phyloP scores from a whole-genome alignment of 2,797 vertebrate species.

The Pseudochromis fuscus region DNA sequence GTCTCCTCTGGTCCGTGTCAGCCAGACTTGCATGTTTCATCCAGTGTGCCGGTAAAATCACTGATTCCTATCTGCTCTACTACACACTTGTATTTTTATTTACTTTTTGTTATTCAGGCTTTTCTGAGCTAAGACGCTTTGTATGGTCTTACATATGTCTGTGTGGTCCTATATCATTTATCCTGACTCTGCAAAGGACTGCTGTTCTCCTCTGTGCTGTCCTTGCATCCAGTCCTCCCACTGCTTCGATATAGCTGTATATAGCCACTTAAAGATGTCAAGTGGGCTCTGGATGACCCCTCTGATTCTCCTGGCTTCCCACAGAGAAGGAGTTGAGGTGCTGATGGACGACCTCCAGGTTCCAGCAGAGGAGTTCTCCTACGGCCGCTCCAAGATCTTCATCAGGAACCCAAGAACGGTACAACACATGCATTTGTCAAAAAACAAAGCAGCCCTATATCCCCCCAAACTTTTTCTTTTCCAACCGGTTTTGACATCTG shows the following conservation, averaged over 20 bases:
- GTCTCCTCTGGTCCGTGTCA: constrained; percentile 38
- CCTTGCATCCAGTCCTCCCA: not conserved
- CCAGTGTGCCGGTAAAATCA: constrained; percentile 38
- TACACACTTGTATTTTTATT: constrained; percentile 33
- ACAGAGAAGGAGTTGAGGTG: constrained; percentile 94
- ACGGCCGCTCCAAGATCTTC: constrained; percentile 98
- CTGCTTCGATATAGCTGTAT: constrained; percentile 3
- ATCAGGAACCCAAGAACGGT: constrained; percentile 99
- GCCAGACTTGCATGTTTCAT: constrained; percentile 45
- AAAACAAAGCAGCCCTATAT: not conserved
- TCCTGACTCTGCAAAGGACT: not conserved
- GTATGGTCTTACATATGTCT: constrained; percentile 31
- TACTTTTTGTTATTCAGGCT: constrained; percentile 35
- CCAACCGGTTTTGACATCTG: constrained; percentile 17
- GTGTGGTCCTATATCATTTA: not conserved
- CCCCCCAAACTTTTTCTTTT: not conserved
- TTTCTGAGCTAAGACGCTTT: constrained; percentile 26
- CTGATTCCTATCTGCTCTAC: constrained; percentile 61
- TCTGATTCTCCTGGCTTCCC: constrained; percentile 59
- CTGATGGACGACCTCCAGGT: constrained; percentile 91
- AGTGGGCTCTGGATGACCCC: constrained; percentile 19
- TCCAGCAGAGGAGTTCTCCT: constrained; percentile 91
- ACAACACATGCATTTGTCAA: constrained; percentile 47
- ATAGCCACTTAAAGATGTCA: constrained; percentile 30
- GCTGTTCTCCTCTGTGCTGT: not conserved